Base-by-base conservation (phyloP, 2,888 invertebrate species). In the Nymphalis polychloros region DNA sequence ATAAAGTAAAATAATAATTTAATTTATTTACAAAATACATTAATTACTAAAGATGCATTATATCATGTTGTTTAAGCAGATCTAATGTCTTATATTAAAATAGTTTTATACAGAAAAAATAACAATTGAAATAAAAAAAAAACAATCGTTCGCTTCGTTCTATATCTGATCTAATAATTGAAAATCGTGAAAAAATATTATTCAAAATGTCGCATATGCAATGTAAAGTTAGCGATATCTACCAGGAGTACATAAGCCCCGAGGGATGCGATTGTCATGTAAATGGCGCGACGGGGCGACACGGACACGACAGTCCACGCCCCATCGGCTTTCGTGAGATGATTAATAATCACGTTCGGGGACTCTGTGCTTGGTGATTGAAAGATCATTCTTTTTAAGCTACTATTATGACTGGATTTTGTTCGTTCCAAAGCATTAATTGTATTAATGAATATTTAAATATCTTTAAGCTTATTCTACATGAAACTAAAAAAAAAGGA, bases 211-310 rank as follows among this genome's bases (percentile, higher is more conserved):
- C 59, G 59, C 20, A 59, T 46, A 59, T 59, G 17, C 41, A 20
- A 41, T 59, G 17, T 59, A 47, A 47, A 59, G 66, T 47, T 47
- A 61, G 13, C 52, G 49, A 66, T 66, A 60, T 49, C 66, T 61
- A 48, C 60, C 52, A 52, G 52, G 23, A 66, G 66, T 71, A 75
- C 72, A 76, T 75, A 73, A 69, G 73, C 64, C 72, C 71, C 69
- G 61, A 71, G 77, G 74, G 75, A 72, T 68, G 63, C 65, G 73
- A 79, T 80, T 80, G 80, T 80, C 73, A 80, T 80, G 80, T 79
- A 78, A 80, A 80, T 80, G 74, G 63, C 72, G 64, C 72, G 71
- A 72, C 77, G 75, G 75, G 74, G 73, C 72, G 77, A 75, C 69
- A 73, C 75, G 74, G 75, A 69, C 73, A 66, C 73, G 75, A 70